Evolutionary conservation across 2,888 invertebrate genomes (phyloP).

Genomic region (Cryptophagus acutangulus): DNA sequence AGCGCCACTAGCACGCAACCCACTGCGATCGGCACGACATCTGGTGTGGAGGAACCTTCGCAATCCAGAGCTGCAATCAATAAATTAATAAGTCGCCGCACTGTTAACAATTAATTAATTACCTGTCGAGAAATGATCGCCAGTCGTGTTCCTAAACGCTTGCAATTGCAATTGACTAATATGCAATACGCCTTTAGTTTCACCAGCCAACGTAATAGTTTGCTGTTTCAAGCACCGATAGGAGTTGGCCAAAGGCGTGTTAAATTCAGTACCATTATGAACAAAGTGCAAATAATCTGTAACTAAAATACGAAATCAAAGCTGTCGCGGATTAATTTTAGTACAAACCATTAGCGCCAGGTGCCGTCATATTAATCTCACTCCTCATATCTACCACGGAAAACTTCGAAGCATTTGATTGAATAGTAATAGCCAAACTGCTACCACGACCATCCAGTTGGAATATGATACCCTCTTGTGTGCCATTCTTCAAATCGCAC

Average conservation of each 20-base stretch:
- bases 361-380: background rate
- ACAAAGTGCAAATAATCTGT: constrained; percentile 8
- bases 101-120: constrained; percentile 28
- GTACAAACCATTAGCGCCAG: constrained; percentile 8
- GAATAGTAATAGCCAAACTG: too few relatives aligned
- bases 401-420: too few relatives aligned
- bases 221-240: constrained; percentile 61
- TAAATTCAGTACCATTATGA: constrained; percentile 54
- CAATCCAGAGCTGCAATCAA: constrained; percentile 64
- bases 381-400: background rate
- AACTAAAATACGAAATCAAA: background rate
- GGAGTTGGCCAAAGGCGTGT: constrained; percentile 60
- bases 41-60: constrained; percentile 67
- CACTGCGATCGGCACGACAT: constrained; percentile 95
- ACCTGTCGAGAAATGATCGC: constrained; percentile 61
- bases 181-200: constrained; percentile 49
- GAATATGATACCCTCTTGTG: too few relatives aligned
- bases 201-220: constrained; percentile 49
- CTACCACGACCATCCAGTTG: too few relatives aligned
- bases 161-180: constrained; percentile 66
- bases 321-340: too few relatives aligned
- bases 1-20: constrained; percentile 88
- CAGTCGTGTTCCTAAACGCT: constrained; percentile 59
- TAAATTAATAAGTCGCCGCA: constrained; percentile 4
- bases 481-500: too few relatives aligned